Percentiles rank a stretch among this genome's conserved stretches.
Conservation (phyloP, 2,888 invertebrate species). For the Drosophila suboccidentalis region DNA sequence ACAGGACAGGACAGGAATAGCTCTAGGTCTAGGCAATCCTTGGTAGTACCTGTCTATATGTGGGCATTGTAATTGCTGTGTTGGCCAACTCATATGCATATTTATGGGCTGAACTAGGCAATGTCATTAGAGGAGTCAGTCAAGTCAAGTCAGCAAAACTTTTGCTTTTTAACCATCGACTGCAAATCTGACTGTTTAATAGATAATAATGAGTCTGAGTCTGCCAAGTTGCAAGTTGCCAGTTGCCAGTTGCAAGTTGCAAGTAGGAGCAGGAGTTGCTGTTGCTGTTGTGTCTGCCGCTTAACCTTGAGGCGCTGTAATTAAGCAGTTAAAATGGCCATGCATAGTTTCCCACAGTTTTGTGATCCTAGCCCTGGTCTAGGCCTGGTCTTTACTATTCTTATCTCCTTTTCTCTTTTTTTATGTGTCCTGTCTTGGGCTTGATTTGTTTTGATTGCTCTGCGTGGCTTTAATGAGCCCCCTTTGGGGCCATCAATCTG, state of each 20-base stretch:
- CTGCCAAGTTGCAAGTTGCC: constrained; percentile 1
- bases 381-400: constrained; percentile 3
- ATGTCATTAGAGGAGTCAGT: constrained; percentile 78
- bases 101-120: constrained; percentile 47
- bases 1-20: not conserved
- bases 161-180: constrained; percentile 54
- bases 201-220: constrained; percentile 77
- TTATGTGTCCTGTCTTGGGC: constrained; percentile 68
- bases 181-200: constrained; percentile 72
- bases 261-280: not conserved
- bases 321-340: constrained; percentile 79
- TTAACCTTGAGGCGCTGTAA: constrained; percentile 76
- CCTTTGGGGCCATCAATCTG: constrained; percentile 68
- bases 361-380: constrained; percentile 48
- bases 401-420: constrained; percentile 3
- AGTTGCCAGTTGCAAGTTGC: constrained; percentile 5
- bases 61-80: constrained; percentile 76
- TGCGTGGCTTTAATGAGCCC: constrained; percentile 78
- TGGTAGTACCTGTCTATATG: constrained; percentile 51
- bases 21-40: constrained; percentile 47
- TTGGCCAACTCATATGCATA: constrained; percentile 62
- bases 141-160: constrained; percentile 43
- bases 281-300: constrained; percentile 25
- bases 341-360: constrained; percentile 69
- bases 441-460: constrained; percentile 81